These are phyloP conservation scores for Aquatica leii DNA, from an alignment of 2,888 invertebrate genomes.

Conservation along the genomic window DNA sequence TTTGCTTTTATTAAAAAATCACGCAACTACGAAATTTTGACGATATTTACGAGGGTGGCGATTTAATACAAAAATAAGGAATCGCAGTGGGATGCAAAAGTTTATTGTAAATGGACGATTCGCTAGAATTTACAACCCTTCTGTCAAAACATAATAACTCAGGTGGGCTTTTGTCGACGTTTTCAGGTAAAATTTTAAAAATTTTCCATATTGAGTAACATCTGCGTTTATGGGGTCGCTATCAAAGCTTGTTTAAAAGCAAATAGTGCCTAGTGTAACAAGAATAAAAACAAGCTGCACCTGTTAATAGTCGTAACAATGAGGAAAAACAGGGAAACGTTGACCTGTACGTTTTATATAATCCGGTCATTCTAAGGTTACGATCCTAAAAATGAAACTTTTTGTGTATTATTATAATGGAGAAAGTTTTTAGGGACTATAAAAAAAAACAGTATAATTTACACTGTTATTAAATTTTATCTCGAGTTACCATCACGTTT, in stretches of 20 bases:
- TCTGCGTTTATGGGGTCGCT: background rate
- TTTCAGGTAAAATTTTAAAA: constrained; percentile 14
- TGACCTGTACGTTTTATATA: constrained; percentile 27
- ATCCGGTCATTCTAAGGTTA: constrained; percentile 11
- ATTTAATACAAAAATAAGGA: constrained; percentile 12
- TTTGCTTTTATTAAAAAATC: background rate
- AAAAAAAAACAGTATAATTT: too few species aligned
- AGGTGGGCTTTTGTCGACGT: constrained; percentile 23
- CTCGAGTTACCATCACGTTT: too few species aligned
- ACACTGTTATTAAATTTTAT: too few species aligned
- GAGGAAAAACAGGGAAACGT: constrained; percentile 29
- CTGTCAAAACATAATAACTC: constrained; percentile 33
- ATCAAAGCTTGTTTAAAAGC: background rate
- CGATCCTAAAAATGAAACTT: too few species aligned
- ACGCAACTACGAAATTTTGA: background rate
- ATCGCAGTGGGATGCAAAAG: constrained; percentile 10
- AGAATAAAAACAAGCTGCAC: constrained; percentile 27
- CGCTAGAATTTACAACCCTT: constrained; percentile 37
- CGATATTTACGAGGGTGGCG: background rate
- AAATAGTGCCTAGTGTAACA: background rate
- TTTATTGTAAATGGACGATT: constrained; percentile 21
- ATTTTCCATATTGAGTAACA: constrained; percentile 10
- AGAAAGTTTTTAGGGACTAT: too few species aligned
- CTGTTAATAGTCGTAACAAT: constrained; percentile 26
- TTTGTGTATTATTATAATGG: too few species aligned